Percentiles rank a stretch among this genome's conserved stretches.
These are phyloP conservation scores for Falco naumanni DNA, from an alignment of 2,797 vertebrate species.

Conservation along the genomic window DNA sequence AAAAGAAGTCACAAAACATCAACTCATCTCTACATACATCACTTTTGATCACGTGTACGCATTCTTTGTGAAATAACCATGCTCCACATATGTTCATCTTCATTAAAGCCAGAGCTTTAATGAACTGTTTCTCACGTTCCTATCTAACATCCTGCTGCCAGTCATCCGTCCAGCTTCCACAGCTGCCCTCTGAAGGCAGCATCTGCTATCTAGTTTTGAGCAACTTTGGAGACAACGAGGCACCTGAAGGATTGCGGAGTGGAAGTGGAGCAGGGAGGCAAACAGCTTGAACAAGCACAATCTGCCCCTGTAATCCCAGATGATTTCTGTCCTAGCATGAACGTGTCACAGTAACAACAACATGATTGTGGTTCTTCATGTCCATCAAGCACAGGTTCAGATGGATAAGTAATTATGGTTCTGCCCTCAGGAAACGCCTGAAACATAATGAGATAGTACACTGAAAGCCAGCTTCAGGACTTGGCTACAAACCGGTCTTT, in stretches of 20 bases:
- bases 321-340: not conserved
- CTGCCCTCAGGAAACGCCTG: not conserved
- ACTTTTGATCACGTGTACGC: too few relatives aligned
- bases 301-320: not conserved
- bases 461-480: not conserved
- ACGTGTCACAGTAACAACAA: fast-evolving
- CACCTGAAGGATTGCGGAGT: not conserved
- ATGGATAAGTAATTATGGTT: not conserved
- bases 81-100: not conserved
- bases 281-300: not conserved
- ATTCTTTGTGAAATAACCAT: not conserved
- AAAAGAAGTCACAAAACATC: not conserved
- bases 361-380: not conserved
- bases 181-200: not conserved
- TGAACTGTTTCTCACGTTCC: not conserved
- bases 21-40: not conserved
- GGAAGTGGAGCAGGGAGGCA: not conserved
- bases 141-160: not conserved
- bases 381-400: not conserved
- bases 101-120: not conserved
- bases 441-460: not conserved
- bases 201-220: not conserved
- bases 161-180: not conserved
- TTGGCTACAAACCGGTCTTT: not conserved
- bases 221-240: not conserved